Evolutionary conservation across 2,113 vertebrate genomes (phyloP).

Genomic region (Laticauda laticaudata): DNA sequence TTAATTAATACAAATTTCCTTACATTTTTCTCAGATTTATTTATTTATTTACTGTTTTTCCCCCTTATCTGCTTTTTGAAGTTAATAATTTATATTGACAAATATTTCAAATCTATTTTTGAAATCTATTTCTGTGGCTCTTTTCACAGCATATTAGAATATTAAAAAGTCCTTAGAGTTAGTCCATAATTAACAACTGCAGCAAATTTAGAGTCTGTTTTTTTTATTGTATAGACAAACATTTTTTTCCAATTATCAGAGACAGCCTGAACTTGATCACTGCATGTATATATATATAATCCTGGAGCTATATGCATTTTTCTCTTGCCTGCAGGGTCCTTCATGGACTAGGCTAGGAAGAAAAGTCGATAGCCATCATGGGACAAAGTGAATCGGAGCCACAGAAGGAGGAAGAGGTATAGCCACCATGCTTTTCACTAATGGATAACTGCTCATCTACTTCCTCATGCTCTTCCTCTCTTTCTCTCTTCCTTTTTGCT

Average conservation of each 20-base stretch:
- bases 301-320: not conserved
- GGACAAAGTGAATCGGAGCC: conserved; percentile 52
- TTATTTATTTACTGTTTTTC: not conserved
- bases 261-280: not conserved
- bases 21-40: not conserved
- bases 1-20: not conserved
- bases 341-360: conserved; percentile 3
- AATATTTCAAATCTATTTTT: not conserved
- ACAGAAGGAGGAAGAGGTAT: conserved; percentile 51
- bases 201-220: not conserved
- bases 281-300: not conserved
- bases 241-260: not conserved
- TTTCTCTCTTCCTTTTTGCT: not conserved
- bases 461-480: not conserved
- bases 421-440: not conserved
- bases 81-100: not conserved
- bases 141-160: not conserved
- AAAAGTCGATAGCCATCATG: conserved; percentile 23
- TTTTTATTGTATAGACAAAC: not conserved
- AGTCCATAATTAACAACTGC: not conserved
- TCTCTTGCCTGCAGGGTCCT: conserved; percentile 8
- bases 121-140: not conserved
- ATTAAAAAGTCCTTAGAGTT: not conserved
- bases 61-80: not conserved
- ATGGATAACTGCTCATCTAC: not conserved